Evolutionary conservation across 2,797 vertebrate genomes (phyloP), one percentile per base, ranked within the genome.

Genomic region (Myotis myotis): DNA sequence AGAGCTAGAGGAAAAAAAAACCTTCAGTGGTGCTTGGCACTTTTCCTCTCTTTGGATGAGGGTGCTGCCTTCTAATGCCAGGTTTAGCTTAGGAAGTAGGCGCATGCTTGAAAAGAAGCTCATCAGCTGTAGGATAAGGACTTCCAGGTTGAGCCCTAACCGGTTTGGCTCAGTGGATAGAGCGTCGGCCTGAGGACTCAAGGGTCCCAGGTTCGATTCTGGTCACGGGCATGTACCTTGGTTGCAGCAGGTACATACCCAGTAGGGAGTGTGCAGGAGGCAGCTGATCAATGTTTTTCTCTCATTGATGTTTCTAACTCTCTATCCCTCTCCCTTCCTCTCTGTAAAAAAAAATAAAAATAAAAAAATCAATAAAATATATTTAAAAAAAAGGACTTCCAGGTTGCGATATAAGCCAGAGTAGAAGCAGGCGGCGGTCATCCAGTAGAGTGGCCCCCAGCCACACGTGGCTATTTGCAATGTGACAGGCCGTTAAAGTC

Each of bases 41-140:
- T 28, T 64, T 53, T 60, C 66, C 66, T 89, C 8, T 28, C 60
- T 91, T 62, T 84, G 68, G 72, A 23, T 68, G 16, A 87, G 12
- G 12, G 38, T 57, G 28, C n/a, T 87, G n/a, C 49, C 70, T 71
- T 71, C 25, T 72, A 41, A 55, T 57, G n/a, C 33, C 23, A 33
- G 4, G 23, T 66, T 87, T 78, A 82, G 76, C n/a, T 92, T 10
- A 36, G 57, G 28, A 74, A 76, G 44, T 8, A 60, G 23, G 38
- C n/a, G 47, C 64, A 13, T 10, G 9, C 11, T 60, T 44, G 71
- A 68, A 51, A 89, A 78, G 38, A 87, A 51, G 41, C 23, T 30
- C 4, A 17, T 13, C 8, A 23, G 9, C 79, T 30, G 33, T 23
- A 33, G 70, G 36, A n/a, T 30, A 66, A 62, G 36, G 75, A 64